Evolutionary conservation across 2,797 vertebrate species (phyloP).

Genomic region (Melanotaenia parkinsoni): DNA sequence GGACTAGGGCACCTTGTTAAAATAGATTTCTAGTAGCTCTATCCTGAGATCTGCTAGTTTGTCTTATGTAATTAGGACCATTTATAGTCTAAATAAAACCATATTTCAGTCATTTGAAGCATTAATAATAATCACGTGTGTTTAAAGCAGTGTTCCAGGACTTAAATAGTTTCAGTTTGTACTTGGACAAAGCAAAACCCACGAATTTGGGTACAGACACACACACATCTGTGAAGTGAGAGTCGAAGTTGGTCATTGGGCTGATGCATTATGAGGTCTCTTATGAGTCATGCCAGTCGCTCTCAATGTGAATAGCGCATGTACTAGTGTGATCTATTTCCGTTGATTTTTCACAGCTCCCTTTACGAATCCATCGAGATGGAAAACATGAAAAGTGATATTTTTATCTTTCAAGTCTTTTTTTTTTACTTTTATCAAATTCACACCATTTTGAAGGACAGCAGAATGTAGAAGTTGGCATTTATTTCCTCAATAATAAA

Average conservation of each 20-base stretch:
- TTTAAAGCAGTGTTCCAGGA: not conserved
- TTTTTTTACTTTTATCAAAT: slow-evolving; percentile 1
- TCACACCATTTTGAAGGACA: not conserved
- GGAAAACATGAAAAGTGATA: slow-evolving; percentile 5
- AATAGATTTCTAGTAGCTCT: not conserved
- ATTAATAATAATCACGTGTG: not conserved
- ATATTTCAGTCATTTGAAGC: not conserved
- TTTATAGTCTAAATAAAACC: not conserved
- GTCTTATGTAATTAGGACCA: not conserved
- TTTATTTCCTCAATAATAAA: not conserved
- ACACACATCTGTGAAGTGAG: slow-evolving; percentile 14
- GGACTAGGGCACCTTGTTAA: too few relatives aligned
- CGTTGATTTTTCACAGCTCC: slow-evolving; percentile 27
- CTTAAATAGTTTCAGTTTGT: not conserved
- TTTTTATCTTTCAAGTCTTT: slow-evolving; percentile 3
- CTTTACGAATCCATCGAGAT: slow-evolving; percentile 24
- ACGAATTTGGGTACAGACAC: slow-evolving; percentile 2
- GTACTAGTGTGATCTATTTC: slow-evolving; percentile 33
- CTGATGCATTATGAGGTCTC: slow-evolving; percentile 32
- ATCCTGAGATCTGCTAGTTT: not conserved
- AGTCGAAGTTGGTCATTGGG: slow-evolving; percentile 43
- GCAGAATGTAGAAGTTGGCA: not conserved
- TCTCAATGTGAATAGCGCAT: slow-evolving; percentile 31
- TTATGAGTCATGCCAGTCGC: slow-evolving; percentile 50
- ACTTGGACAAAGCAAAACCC: slow-evolving; percentile 9